Conservation (phyloP, 2,888 invertebrate species). For the Apotomis betuletana region DNA sequence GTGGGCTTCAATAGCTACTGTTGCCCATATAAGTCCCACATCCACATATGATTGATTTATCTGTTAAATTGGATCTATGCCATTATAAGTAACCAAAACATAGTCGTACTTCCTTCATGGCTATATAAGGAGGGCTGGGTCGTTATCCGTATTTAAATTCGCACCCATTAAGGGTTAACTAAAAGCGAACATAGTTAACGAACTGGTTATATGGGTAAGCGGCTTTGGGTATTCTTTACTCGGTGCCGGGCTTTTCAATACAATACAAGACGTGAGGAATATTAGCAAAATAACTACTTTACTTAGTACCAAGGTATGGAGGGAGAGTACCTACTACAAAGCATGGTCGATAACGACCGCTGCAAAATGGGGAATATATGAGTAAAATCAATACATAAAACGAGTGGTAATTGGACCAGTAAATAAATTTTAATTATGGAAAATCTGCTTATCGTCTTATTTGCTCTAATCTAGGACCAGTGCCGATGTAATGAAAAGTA, state of each 20-base stretch:
- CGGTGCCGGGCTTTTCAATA: neutral
- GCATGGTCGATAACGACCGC: no score
- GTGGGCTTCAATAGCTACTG: constrained; percentile 34
- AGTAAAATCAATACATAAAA: no score
- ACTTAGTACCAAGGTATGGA: neutral
- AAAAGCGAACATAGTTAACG: constrained; percentile 30
- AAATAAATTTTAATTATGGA: no score
- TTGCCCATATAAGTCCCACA: constrained; percentile 29
- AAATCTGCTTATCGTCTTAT: no score
- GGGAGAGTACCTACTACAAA: neutral
- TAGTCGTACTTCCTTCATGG: constrained; percentile 33
- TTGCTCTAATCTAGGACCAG: no score
- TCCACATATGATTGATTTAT: constrained; percentile 41
- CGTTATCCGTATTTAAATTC: constrained; percentile 41
- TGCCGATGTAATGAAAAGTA: no score
- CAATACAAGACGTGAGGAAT: neutral
- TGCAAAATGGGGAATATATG: no score
- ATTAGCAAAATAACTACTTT: neutral
- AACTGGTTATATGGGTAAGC: constrained; percentile 25
- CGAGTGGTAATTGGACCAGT: no score
- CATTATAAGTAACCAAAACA: constrained; percentile 38
- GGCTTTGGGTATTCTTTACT: constrained; percentile 12
- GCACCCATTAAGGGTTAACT: constrained; percentile 33
- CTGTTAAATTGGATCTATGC: constrained; percentile 38
- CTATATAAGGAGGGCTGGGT: constrained; percentile 26